Conservation (phyloP, 2,888 invertebrate species). For the Machimus rusticus region DNA sequence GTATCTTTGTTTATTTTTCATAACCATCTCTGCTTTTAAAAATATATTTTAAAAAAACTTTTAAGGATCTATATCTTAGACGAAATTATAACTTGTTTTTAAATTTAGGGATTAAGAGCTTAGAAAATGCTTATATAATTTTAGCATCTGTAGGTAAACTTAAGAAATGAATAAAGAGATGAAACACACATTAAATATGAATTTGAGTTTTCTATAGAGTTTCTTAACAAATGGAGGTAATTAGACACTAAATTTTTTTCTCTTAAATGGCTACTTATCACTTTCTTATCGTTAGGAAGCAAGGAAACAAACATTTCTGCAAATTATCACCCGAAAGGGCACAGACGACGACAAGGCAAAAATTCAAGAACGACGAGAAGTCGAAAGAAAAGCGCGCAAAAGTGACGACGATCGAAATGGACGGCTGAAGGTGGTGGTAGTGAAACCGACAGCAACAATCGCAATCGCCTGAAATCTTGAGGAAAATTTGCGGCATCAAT, state of each 20-base stretch:
- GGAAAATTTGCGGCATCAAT: conserved; percentile 38
- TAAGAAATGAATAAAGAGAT: too few relatives aligned
- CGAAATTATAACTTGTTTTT: too few relatives aligned
- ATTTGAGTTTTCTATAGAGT: too few relatives aligned
- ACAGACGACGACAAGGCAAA: not conserved
- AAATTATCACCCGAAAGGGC: conserved; percentile 18
- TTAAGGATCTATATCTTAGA: too few relatives aligned
- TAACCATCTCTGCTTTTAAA: too few relatives aligned
- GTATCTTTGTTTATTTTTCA: too few relatives aligned
- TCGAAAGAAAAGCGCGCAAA: not conserved
- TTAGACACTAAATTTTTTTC: not conserved
- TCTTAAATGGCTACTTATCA: conserved; percentile 36
- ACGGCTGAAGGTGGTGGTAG: not conserved
- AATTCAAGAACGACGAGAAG: not conserved
- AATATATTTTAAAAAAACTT: too few relatives aligned
- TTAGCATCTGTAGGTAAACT: too few relatives aligned
- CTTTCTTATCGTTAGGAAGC: conserved; percentile 21
- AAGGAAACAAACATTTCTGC: conserved; percentile 9
- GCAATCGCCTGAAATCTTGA: not conserved
- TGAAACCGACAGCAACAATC: not conserved
- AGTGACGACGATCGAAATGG: not conserved
- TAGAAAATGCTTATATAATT: too few relatives aligned
- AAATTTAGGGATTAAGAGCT: too few relatives aligned
- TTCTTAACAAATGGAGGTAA: not conserved
- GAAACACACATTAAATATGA: too few relatives aligned